These are phyloP conservation scores for Peromyscus polionotus DNA, from an alignment of 2,113 vertebrate species.

Conservation along the genomic window DNA sequence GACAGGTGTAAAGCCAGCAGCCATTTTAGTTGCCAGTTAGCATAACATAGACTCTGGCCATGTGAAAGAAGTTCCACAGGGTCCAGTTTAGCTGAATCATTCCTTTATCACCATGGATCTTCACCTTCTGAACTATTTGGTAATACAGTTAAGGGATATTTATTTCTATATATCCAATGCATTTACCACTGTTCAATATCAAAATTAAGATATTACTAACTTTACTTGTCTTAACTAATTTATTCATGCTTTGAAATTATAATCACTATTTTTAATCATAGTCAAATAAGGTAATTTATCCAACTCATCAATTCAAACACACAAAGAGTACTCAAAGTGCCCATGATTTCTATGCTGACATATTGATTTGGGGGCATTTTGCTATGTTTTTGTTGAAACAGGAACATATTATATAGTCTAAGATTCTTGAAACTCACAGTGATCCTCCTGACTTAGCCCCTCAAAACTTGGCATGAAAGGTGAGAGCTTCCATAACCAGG, in stretches of 20 bases:
- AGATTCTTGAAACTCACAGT: neutral
- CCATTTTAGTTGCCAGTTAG: neutral
- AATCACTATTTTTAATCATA: neutral
- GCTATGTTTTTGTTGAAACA: neutral
- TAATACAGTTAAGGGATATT: conserved; percentile 25
- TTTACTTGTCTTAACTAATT: neutral
- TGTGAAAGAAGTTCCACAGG: neutral
- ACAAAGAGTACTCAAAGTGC: neutral
- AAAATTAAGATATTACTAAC: neutral
- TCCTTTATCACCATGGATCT: neutral
- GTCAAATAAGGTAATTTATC: neutral
- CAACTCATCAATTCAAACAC: neutral
- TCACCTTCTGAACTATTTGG: neutral
- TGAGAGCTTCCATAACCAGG: no score
- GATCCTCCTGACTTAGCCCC: neutral
- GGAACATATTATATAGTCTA: neutral
- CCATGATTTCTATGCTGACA: neutral
- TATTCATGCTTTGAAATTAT: neutral
- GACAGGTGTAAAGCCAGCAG: neutral
- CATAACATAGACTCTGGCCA: neutral
- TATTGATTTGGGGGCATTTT: neutral
- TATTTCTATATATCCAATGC: neutral
- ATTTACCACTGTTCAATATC: neutral
- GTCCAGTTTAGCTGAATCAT: neutral
- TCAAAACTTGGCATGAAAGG: neutral